Percentiles rank a stretch among this genome's conserved stretches.
Conservation (phyloP, 2,888 invertebrate species). For the Sphaeridia pumilis region DNA sequence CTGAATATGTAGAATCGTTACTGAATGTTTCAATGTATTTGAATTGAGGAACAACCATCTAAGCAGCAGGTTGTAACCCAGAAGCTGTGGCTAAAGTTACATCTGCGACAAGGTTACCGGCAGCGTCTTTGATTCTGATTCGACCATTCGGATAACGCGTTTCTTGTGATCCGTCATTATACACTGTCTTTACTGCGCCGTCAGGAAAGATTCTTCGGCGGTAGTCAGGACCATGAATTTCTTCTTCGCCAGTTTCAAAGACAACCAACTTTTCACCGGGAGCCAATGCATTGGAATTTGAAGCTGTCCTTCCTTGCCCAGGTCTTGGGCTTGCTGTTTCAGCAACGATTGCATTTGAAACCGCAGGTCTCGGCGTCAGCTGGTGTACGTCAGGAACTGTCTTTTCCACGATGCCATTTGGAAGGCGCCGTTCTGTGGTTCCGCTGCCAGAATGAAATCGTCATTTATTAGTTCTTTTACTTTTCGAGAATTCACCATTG, state of each 20-base stretch:
- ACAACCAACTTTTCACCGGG: constrained; percentile 60
- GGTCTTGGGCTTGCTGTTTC: too few relatives aligned
- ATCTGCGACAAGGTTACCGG: constrained; percentile 73
- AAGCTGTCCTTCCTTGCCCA: not conserved
- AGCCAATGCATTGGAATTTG: not conserved
- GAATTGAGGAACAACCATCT: too few relatives aligned
- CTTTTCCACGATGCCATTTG: constrained; percentile 67
- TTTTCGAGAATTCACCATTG: too few relatives aligned
- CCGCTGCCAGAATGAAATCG: constrained; percentile 51
- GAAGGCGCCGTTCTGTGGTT: constrained; percentile 67
- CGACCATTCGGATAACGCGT: constrained; percentile 81
- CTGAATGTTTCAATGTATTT: too few relatives aligned
- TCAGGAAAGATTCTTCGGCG: constrained; percentile 87
- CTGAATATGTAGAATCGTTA: too few relatives aligned
- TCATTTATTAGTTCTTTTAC: too few relatives aligned
- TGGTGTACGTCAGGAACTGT: constrained; percentile 66
- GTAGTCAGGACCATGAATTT: constrained; percentile 69
- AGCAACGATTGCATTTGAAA: too few relatives aligned
- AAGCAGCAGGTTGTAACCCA: too few relatives aligned
- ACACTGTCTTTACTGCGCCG: constrained; percentile 79
- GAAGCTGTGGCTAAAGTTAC: not conserved
- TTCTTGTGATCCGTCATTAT: constrained; percentile 74
- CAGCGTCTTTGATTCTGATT: constrained; percentile 70
- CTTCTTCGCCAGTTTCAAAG: constrained; percentile 76
- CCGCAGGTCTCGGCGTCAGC: constrained; percentile 43